phyloP scores from a whole-genome alignment of 2,888 invertebrate species.

The Sussaba pulchella region DNA sequence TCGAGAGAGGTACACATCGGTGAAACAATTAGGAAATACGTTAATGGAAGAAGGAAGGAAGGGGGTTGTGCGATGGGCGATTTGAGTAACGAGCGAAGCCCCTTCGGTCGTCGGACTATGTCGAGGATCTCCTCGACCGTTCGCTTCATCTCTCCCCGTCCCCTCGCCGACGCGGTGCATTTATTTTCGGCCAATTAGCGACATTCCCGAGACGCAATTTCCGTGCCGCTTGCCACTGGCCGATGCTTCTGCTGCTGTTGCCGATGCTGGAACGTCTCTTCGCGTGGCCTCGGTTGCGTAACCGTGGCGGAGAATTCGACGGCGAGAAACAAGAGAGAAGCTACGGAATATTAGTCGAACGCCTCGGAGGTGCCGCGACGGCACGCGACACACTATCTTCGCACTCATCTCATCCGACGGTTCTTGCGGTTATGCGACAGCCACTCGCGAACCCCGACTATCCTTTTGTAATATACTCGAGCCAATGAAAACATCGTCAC shows the following conservation, averaged over 20 bases:
- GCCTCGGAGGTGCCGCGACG: no score
- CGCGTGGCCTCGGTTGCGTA: conserved; percentile 6
- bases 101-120: conserved; percentile 52
- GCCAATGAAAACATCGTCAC: conserved; percentile 63
- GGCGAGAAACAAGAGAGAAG: conserved; percentile 13
- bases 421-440: conserved; percentile 36
- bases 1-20: conserved; percentile 8
- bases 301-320: conserved; percentile 23
- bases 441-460: conserved; percentile 41
- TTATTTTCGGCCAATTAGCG: conserved; percentile 82
- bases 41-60: conserved; percentile 20
- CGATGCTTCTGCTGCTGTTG: background rate
- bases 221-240: conserved; percentile 4
- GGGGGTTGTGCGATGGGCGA: conserved; percentile 53
- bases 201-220: conserved; percentile 75
- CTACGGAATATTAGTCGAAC: conserved; percentile 42
- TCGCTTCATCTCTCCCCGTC: background rate
- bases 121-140: conserved; percentile 47
- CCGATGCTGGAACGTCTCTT: no score
- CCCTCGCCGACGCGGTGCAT: conserved; percentile 72
- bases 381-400: conserved; percentile 70
- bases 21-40: conserved; percentile 50
- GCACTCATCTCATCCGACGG: conserved; percentile 49
- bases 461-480: conserved; percentile 37
- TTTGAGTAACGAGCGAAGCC: conserved; percentile 55